Conservation (phyloP, 2,797 vertebrate genomes). For the Semaprochilodus insignis region DNA sequence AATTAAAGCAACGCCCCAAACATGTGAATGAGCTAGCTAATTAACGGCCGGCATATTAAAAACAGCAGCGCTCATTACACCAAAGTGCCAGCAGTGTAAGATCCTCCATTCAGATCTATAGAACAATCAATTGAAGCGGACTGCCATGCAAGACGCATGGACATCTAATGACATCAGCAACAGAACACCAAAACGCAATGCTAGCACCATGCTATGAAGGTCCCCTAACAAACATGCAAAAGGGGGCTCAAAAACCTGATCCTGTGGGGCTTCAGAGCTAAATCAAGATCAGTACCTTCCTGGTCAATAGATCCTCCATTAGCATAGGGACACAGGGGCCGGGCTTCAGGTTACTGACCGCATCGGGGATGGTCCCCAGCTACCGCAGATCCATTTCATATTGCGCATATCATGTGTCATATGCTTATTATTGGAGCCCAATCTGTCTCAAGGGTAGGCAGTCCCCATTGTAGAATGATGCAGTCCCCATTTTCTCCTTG, state of each 20-base stretch:
- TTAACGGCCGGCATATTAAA: constrained; percentile 19
- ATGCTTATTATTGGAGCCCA: constrained; percentile 62
- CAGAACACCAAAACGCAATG: not conserved
- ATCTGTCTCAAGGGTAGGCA: constrained; percentile 11
- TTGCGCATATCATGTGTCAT: constrained; percentile 75
- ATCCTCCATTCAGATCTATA: constrained; percentile 1
- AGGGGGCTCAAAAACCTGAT: constrained; percentile 16
- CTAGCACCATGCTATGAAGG: not conserved
- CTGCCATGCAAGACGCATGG: not conserved
- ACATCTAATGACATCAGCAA: constrained; percentile 4
- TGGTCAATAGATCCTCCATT: constrained; percentile 30
- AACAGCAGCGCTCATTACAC: not conserved
- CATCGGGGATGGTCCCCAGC: constrained; percentile 62
- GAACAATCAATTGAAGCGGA: not conserved
- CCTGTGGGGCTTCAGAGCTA: constrained; percentile 10
- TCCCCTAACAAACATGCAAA: not conserved
- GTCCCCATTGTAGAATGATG: not conserved
- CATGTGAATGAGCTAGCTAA: constrained; percentile 25
- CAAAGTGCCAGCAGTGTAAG: not conserved
- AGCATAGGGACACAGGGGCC: constrained; percentile 38
- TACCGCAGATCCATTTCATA: constrained; percentile 74
- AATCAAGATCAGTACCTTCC: constrained; percentile 26
- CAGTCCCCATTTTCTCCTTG: not conserved
- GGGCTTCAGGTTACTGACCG: constrained; percentile 70
- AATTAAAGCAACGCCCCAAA: constrained; percentile 47